phyloP scores from a whole-genome alignment of 1,140 invertebrate species.

The Tribolium madens region DNA sequence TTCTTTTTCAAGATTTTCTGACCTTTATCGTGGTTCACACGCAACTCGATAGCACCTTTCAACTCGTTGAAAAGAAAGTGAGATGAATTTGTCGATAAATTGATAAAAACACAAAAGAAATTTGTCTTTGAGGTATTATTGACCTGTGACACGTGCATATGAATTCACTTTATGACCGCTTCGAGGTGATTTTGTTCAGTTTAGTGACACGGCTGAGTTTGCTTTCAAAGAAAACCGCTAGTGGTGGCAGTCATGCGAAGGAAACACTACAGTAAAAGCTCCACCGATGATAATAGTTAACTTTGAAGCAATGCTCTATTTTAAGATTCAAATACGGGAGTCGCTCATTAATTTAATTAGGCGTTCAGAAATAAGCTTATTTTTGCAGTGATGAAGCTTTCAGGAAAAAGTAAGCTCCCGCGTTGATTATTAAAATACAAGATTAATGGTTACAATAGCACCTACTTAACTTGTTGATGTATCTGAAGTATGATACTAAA shows the following conservation, averaged over 20 bases:
- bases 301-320: not conserved
- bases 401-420: not conserved
- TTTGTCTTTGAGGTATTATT: conserved; percentile 26
- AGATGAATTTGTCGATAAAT: conserved; percentile 25
- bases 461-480: conserved; percentile 14
- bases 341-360: not conserved
- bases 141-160: conserved; percentile 32
- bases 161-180: not conserved
- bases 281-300: not conserved
- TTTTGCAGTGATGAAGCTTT: too few relatives aligned
- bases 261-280: conserved; percentile 22
- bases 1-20: not conserved
- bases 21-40: conserved; percentile 15
- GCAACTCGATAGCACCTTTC: conserved; percentile 14
- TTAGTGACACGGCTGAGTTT: not conserved
- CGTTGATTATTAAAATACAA: conserved; percentile 18
- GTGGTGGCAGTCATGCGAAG: conserved; percentile 26
- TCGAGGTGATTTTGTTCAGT: conserved; percentile 9
- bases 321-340: not conserved
- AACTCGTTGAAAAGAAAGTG: conserved; percentile 5
- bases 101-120: not conserved
- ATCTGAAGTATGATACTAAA: conserved; percentile 6
- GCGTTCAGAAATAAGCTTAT: not conserved
- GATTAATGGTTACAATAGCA: conserved; percentile 27
- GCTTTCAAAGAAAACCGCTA: conserved; percentile 25